A percentile compares a stretch with the other conserved stretches of the same genome.
Conservation (phyloP, 2,888 invertebrate species). For the Ischnus inquisitorius region DNA sequence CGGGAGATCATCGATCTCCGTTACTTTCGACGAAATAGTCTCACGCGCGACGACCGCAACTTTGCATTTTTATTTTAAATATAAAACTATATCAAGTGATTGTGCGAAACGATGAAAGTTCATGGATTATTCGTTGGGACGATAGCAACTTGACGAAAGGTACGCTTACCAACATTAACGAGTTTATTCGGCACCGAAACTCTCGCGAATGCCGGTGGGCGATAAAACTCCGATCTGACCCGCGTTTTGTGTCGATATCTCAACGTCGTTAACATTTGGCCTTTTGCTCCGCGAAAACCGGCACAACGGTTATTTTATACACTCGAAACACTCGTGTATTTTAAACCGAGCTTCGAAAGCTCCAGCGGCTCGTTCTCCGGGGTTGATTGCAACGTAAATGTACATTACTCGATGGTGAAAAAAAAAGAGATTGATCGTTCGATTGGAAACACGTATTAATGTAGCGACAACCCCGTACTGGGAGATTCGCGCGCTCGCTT, state of each 20-base stretch:
- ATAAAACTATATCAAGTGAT: not conserved
- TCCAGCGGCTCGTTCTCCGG: not conserved
- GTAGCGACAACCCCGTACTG: constrained; percentile 1
- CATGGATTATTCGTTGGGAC: constrained; percentile 17
- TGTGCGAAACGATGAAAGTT: constrained; percentile 35
- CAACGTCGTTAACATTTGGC: constrained; percentile 39
- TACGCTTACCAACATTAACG: not conserved
- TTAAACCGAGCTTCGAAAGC: not conserved
- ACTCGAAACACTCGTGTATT: not conserved
- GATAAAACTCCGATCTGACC: constrained; percentile 9
- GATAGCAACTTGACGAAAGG: constrained; percentile 23
- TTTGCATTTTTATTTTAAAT: not conserved
- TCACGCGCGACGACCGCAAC: not conserved
- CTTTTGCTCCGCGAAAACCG: not conserved
- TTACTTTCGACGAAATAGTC: not conserved
- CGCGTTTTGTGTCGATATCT: constrained; percentile 11
- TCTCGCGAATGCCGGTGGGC: not conserved
- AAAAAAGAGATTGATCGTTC: constrained; percentile 3
- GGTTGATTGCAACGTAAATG: constrained; percentile 24
- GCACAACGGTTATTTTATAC: not conserved
- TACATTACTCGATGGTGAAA: constrained; percentile 3
- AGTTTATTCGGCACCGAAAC: not conserved
- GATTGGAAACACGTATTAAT: constrained; percentile 1
- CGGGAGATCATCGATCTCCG: not conserved
- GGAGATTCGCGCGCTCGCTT: not conserved